Evolutionary conservation across 2,797 vertebrate species (phyloP).

Genomic region (Apogon talboti): DNA sequence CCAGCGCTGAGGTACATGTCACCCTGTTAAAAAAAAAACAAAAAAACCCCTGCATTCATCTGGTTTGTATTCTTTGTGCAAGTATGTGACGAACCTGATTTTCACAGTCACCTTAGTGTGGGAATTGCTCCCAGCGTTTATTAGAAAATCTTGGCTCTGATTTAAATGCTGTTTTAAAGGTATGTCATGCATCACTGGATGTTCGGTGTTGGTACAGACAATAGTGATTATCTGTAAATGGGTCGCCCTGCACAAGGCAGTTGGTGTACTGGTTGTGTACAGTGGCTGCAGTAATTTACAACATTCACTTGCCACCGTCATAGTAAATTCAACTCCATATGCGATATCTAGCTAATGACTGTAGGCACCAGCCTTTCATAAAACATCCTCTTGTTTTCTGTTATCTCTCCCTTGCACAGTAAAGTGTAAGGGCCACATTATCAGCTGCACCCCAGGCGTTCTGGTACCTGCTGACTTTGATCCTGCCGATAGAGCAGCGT

Average conservation of each 20-base stretch:
- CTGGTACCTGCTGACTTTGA: slow-evolving; percentile 56
- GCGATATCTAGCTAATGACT: slow-evolving; percentile 9
- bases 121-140: neutral
- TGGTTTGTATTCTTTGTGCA: neutral
- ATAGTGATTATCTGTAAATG: slow-evolving; percentile 9
- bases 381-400: slow-evolving; percentile 29
- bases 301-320: slow-evolving; percentile 5
- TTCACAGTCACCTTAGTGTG: neutral
- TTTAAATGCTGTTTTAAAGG: neutral
- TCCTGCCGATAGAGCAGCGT: slow-evolving; percentile 57
- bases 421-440: slow-evolving; percentile 48
- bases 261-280: neutral
- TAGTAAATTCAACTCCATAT: slow-evolving; percentile 12
- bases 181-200: neutral
- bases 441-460: slow-evolving; percentile 51
- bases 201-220: neutral
- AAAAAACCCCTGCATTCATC: neutral
- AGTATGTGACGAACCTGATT: neutral
- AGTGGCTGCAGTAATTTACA: slow-evolving; percentile 1
- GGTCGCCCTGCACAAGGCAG: neutral
- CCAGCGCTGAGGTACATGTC: slow-evolving; percentile 91
- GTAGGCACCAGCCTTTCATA: slow-evolving; percentile 18
- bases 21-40: neutral
- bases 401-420: slow-evolving; percentile 43
- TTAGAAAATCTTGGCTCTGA: neutral